phyloP scores from a whole-genome alignment of 1,140 invertebrate genomes.

The Physella acuta region DNA sequence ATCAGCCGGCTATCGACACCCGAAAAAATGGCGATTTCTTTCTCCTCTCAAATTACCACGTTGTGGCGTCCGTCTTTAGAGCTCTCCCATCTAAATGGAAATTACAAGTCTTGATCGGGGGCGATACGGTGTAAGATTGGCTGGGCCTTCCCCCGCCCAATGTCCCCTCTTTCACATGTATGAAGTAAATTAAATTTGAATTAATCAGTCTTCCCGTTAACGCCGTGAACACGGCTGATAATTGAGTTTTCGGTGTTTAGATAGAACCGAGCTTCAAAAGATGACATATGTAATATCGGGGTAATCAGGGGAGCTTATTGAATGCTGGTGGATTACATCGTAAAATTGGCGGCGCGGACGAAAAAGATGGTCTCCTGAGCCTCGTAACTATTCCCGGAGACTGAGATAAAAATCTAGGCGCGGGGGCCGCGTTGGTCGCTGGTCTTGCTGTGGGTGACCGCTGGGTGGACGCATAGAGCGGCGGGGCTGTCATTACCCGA shows the following conservation, averaged over 20 bases:
- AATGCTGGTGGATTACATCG: constrained; percentile 29
- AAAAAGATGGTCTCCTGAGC: constrained; percentile 8
- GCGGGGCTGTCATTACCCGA: background rate
- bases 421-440: no score
- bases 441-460: no score
- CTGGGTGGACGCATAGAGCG: background rate
- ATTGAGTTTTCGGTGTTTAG: constrained; percentile 41
- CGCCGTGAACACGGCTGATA: constrained; percentile 35
- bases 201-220: constrained; percentile 39
- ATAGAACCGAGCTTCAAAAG: constrained; percentile 28
- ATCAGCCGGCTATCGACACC: background rate
- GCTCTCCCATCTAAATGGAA: constrained; percentile 35
- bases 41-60: constrained; percentile 14
- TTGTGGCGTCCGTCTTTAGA: constrained; percentile 9
- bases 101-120: constrained; percentile 20
- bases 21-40: background rate
- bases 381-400: constrained; percentile 14
- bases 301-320: constrained; percentile 37
- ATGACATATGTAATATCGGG: constrained; percentile 38
- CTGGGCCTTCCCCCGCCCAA: background rate
- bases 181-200: constrained; percentile 44
- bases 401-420: background rate
- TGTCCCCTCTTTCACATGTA: constrained; percentile 33
- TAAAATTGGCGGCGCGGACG: constrained; percentile 28
- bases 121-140: constrained; percentile 27